phyloP scores from a whole-genome alignment of 2,113 vertebrate species.

The Megaceryle maxima region DNA sequence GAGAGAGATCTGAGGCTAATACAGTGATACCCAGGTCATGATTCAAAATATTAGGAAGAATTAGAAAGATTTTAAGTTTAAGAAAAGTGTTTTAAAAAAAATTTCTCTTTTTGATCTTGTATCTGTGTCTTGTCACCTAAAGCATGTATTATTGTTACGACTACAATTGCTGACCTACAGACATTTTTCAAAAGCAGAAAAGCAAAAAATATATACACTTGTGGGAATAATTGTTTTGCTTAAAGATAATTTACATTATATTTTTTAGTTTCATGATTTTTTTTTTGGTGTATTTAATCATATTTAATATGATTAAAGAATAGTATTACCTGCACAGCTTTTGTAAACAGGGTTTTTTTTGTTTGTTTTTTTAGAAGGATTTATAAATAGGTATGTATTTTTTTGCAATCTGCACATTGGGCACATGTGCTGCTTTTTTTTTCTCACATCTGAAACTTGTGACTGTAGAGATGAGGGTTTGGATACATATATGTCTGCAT shows the following conservation, averaged over 20 bases:
- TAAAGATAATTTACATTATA: neutral
- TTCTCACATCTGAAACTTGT: neutral
- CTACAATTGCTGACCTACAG: neutral
- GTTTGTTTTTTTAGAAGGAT: neutral
- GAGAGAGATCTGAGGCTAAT: neutral
- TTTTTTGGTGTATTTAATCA: neutral
- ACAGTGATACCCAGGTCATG: neutral
- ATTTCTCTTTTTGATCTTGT: neutral
- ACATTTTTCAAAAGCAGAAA: neutral
- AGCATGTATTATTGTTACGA: neutral
- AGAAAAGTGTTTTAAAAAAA: neutral
- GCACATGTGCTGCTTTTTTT: neutral
- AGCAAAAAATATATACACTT: neutral
- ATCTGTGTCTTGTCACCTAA: neutral
- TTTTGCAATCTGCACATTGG: neutral
- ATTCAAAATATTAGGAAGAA: neutral
- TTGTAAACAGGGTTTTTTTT: neutral
- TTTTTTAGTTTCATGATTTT: neutral
- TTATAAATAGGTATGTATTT: neutral
- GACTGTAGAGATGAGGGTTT: neutral
- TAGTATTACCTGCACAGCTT: neutral
- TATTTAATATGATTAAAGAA: neutral
- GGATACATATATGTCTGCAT: neutral
- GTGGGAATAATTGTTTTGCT: neutral
- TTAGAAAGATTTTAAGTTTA: neutral